Base-by-base conservation (phyloP, 2,797 vertebrate genomes). In the Lagodon rhomboides region DNA sequence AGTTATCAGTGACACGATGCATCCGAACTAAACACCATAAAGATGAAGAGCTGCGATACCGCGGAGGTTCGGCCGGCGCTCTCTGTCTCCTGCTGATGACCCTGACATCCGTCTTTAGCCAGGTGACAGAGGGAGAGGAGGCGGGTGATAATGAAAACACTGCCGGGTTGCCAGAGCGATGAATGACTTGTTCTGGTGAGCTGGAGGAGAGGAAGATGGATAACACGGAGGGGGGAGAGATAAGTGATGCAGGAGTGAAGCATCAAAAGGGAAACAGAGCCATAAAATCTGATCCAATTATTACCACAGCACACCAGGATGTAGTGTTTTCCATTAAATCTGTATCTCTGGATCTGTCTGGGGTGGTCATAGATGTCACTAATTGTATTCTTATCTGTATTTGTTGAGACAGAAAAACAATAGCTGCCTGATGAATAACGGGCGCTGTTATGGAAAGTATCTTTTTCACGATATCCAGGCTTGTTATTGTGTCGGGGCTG, bases 141-240 rank as follows among this genome's bases (percentile, higher is more conserved):
- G 79, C 80, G 81, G 67, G 71, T 73, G 68, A 91, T 87, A 87
- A 87, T 86, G 89, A 83, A 86, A 87, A 87, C 85, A 73, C 64
- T 41, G 75, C 73, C 59, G 23, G 12, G 69, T 72, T 85, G 79
- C 79, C 75, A 77, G 72, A 73, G 61, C 82, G 20, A 91, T 84
- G 79, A 72, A 87, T 83, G 75, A 73, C 65, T 83, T 77, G 64
- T 71, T 75, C 75, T 78, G 66, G 79, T 80, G 30, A 86, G 79
- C 44, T 46, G 49, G 77, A 86, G 79, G 50, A 83, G 74, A 83
- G 67, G 71, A 77, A 85, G 87, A 88, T 86, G 72, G 78, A 89
- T 86, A 82, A 69, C 49, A n/a, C 1, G 1, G 38, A 78, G 50
- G 41, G 41, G 58, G 47, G 53, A 38, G 60, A 85, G 25, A 77